Evolutionary conservation across 1,140 invertebrate genomes (phyloP), one percentile per base, ranked within the genome.

Genomic region (Macrobrachium rosenbergii): DNA sequence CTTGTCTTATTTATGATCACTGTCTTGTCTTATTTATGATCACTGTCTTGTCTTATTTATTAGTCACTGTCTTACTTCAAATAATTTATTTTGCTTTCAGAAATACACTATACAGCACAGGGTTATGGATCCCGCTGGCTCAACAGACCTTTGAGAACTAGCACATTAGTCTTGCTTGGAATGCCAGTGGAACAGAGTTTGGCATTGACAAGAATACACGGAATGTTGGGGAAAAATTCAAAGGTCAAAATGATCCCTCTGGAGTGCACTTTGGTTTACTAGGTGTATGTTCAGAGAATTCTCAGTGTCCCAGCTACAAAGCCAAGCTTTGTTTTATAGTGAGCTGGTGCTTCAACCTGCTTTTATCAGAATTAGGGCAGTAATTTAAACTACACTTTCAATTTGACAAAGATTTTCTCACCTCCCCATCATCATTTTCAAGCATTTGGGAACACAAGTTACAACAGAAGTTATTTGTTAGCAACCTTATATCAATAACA

Each of bases 191-290:
- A 72, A 98, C 97, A 11, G 97, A 98, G 92, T 96, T 99, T 93
- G 98, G 98, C n/a, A 97, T 99, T 90, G 98, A 99, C 92, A 94
- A 98, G 91, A 96, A 97, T 92, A 95, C 95, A 14, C 99, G 98
- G 96, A 96, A 95, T 88, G 96, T 96, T n/a, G 97, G 95, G 8
- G 95, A 96, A 87, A 96, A 96, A 91, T 99, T 99, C 92, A 94
- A 95, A 88, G 99, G 94, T 99, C 62, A 99, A 99, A 94, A 99
- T 99, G 98, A 99, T 99, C 89, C 98, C 98, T 2, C 97, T 19
- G 99, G 99, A 23, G 92, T 99, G 82, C 99, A 99, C 93, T 99
- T 96, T 91, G 93, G 93, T 99, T 12, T 97, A 97, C 92, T 99
- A 96, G 91, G 98, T 97, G 94, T 94, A 91, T 90, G 83, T 58